Evolutionary conservation across 2,888 invertebrate genomes (phyloP), one percentile per base, ranked within the genome.

Genomic region (Patella depressa): DNA sequence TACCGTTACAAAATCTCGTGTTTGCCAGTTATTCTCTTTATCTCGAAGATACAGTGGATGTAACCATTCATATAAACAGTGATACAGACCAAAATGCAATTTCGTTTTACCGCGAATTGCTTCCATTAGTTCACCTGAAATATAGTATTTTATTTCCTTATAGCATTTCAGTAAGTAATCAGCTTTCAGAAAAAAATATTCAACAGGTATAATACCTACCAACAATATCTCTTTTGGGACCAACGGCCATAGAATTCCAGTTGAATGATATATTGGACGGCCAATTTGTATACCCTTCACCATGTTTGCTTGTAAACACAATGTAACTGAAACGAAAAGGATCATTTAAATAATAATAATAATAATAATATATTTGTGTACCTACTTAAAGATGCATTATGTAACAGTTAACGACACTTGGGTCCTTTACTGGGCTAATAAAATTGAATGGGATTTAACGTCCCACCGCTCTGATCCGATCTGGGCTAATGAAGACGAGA

Each of bases 301-400:
- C 96, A 91, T 96, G 96, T 91, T 96, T 96, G 89, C 95, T 95
- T 12, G 96, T 96, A 45, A 96, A 89, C 0, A 96, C 95, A 1
- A 96, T 93, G 88, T 96, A 96, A 89, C 95, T 95, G 81, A 12
- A 65, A 74, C 3, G 65, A 24, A 9, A 65, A 65, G 14, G 19
- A 1, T 24, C 19, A 24, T 19, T 4, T 57, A n/a, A 57, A 57
- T 57, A 57, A 24, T n/a, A n/a, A n/a, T n/a, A n/a, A n/a, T n/a
- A n/a, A n/a, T n/a, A 7, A 45, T 4, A 45, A 45, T 45, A 45
- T 45, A 45, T 45, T 7, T 45, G 45, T 45, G 45, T 34, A 34
- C 34, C 3, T 34, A 34, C 34, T 34, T 5, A 34, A 34, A 34
- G 34, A 34, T 5, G 34, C 34, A 34, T 34, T 5, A 34, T 34